Conservation (phyloP, 2,888 invertebrate genomes). For the Ommatoiulus sabulosus region DNA sequence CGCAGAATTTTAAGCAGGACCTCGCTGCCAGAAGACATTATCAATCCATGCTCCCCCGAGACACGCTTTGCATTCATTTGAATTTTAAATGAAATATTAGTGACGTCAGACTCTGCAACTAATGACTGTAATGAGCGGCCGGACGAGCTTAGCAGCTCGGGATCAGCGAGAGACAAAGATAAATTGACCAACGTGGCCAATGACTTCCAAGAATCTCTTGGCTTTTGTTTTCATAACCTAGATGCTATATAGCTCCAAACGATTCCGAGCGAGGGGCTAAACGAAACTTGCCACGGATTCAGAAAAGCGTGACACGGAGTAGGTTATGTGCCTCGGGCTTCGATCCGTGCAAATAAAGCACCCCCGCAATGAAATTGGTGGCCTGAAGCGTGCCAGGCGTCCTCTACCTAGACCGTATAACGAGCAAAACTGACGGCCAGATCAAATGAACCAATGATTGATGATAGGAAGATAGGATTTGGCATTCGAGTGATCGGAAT, state of each 20-base stretch:
- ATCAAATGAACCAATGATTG: conserved; percentile 52
- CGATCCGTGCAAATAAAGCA: conserved; percentile 30
- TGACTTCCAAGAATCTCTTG: neutral
- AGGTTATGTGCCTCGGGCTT: conserved; percentile 24
- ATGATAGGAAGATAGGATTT: conserved; percentile 50
- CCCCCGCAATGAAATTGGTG: conserved; percentile 18
- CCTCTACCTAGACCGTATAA: neutral
- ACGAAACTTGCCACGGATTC: neutral
- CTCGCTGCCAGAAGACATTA: neutral
- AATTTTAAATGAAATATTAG: neutral
- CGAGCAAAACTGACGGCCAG: conserved; percentile 40
- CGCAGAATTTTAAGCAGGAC: neutral
- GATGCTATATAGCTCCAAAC: neutral
- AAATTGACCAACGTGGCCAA: neutral
- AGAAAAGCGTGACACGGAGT: conserved; percentile 5
- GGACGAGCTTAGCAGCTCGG: neutral
- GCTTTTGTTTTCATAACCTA: neutral
- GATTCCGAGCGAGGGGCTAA: neutral
- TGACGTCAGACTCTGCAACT: neutral
- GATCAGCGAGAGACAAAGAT: neutral
- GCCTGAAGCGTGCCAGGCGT: neutral
- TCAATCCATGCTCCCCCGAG: neutral
- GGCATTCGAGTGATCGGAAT: conserved; percentile 39
- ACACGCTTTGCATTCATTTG: neutral
- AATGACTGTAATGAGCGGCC: neutral